Percentiles rank a stretch among this genome's conserved stretches.
Evolutionary conservation across 2,797 vertebrate genomes (phyloP).

Genomic region (Psittacula echo): DNA sequence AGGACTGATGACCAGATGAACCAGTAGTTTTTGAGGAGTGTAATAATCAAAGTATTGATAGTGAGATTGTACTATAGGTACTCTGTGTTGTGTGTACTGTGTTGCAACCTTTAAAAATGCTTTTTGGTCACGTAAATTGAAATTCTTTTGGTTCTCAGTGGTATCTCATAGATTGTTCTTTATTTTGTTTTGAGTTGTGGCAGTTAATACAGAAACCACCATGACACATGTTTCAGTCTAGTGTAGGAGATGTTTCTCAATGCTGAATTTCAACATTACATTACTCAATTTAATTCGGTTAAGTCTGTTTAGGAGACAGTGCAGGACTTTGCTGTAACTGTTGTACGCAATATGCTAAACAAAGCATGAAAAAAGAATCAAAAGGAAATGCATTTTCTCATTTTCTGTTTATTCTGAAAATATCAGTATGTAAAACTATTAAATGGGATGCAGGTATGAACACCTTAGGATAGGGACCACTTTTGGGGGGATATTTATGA

Average conservation of each 20-base stretch:
- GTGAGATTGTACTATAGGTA: neutral
- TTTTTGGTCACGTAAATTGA: neutral
- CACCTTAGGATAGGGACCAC: neutral
- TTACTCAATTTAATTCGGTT: neutral
- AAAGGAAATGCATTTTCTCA: neutral
- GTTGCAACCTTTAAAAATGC: neutral
- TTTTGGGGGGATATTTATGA: neutral
- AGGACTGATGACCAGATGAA: neutral
- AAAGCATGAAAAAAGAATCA: neutral
- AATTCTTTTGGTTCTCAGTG: neutral
- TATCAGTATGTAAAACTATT: neutral
- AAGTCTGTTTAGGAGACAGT: neutral
- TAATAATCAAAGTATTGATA: neutral
- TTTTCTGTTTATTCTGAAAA: neutral
- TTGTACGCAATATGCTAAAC: neutral
- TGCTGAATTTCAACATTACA: neutral
- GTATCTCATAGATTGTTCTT: neutral
- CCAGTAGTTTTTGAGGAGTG: neutral
- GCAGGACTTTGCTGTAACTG: neutral
- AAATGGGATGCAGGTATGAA: neutral
- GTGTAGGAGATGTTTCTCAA: neutral
- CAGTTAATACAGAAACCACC: neutral
- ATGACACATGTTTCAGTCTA: neutral
- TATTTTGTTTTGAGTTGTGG: neutral
- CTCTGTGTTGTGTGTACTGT: neutral